Evolutionary conservation across 2,888 invertebrate genomes (phyloP).

Genomic region (Psylliodes chrysocephalus): DNA sequence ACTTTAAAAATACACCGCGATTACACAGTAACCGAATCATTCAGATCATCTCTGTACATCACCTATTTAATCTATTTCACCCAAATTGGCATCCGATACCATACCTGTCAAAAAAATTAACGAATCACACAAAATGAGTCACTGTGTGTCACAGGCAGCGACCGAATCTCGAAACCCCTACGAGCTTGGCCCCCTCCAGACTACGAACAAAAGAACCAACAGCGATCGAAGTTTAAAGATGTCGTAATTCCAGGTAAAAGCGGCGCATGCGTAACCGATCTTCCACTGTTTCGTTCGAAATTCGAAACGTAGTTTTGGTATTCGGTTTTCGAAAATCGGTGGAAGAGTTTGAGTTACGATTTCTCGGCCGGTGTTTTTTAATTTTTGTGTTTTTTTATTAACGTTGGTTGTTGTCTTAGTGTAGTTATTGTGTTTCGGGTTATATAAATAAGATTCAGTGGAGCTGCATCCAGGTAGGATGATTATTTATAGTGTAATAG

Average conservation of each 20-base stretch:
- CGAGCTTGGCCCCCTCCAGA: constrained; percentile 57
- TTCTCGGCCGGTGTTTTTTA: neutral
- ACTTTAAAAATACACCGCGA: too few relatives aligned
- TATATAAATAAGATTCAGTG: constrained; percentile 9
- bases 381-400: constrained; percentile 5
- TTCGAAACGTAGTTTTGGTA: neutral
- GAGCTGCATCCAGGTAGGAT: constrained; percentile 6
- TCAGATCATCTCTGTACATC: neutral
- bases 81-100: constrained; percentile 14
- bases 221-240: constrained; percentile 57
- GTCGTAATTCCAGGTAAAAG: constrained; percentile 60
- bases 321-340: neutral
- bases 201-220: constrained; percentile 51
- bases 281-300: constrained; percentile 31
- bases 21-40: neutral
- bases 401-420: constrained; percentile 7
- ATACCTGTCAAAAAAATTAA: neutral
- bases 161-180: constrained; percentile 50
- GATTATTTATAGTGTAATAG: constrained; percentile 5
- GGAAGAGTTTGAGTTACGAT: constrained; percentile 2
- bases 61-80: neutral
- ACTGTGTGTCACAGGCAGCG: constrained; percentile 37
- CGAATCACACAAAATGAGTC: constrained; percentile 7
- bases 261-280: constrained; percentile 47
- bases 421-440: constrained; percentile 5